These are phyloP conservation scores for Hirudinaria manillensis DNA, from an alignment of 2,888 invertebrate species.

Conservation along the genomic window DNA sequence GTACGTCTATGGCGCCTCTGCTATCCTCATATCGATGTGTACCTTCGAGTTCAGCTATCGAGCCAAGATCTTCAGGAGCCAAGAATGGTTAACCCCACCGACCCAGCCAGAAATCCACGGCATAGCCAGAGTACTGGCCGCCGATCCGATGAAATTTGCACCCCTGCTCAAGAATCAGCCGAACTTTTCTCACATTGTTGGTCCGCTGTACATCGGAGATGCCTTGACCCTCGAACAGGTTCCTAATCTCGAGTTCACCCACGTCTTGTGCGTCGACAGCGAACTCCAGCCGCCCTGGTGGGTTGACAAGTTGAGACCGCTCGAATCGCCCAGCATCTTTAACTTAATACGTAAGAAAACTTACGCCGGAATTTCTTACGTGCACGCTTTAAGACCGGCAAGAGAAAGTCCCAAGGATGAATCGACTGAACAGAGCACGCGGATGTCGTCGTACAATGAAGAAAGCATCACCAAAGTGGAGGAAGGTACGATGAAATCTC, in stretches of 20 bases:
- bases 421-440: too few species aligned
- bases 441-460: too few species aligned
- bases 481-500: too few species aligned
- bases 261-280: slow-evolving; percentile 23
- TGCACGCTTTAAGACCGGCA: too few species aligned
- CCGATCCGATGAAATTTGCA: slow-evolving; percentile 1
- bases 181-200: slow-evolving; percentile 16
- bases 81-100: slow-evolving; percentile 1
- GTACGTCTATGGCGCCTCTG: slow-evolving; percentile 20
- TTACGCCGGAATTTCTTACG: background rate
- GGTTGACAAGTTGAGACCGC: background rate
- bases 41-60: slow-evolving; percentile 25
- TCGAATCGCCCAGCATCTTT: too few species aligned
- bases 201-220: slow-evolving; percentile 20
- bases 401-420: too few species aligned
- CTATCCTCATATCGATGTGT: background rate
- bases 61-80: background rate
- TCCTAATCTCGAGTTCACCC: slow-evolving; percentile 16
- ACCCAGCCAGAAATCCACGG: slow-evolving; percentile 22
- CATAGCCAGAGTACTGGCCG: slow-evolving; percentile 5
- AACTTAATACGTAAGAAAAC: too few species aligned
- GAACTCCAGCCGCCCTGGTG: slow-evolving; percentile 4
- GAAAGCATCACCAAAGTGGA: too few species aligned
- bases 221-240: slow-evolving; percentile 14
- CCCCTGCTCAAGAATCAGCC: slow-evolving; percentile 12